phyloP scores from a whole-genome alignment of 2,113 vertebrate species.

The zebrafish (Danio rerio) region GRCz12tu NC_133176.1:12576001-12576500 shows the following conservation, averaged over 20 bases:
- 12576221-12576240: not conserved
- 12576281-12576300: not conserved
- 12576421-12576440: conserved; percentile 33
- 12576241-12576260: not conserved
- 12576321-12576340: conserved; percentile 15
- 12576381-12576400: conserved; percentile 33
- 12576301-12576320: conserved; percentile 9
- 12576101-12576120: conserved; percentile 91
- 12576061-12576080: conserved; percentile 91
- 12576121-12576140: conserved; percentile 86
- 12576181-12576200: not conserved
- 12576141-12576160: conserved; percentile 90
- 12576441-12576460: conserved; percentile 21
- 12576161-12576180: conserved; percentile 30
- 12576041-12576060: conserved; percentile 86
- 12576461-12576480: conserved; percentile 20
- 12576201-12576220: not conserved
- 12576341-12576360: conserved; percentile 14
- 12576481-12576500: conserved; percentile 53
- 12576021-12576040: conserved; percentile 11
- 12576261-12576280: not conserved
- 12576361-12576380: conserved; percentile 28
- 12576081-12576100: conserved; percentile 89
- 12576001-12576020: no score
- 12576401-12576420: conserved; percentile 33